A percentile compares a stretch with the other conserved stretches of the same genome.
phyloP scores from a whole-genome alignment of 2,113 vertebrate species.

The Mobula hypostoma region DNA sequence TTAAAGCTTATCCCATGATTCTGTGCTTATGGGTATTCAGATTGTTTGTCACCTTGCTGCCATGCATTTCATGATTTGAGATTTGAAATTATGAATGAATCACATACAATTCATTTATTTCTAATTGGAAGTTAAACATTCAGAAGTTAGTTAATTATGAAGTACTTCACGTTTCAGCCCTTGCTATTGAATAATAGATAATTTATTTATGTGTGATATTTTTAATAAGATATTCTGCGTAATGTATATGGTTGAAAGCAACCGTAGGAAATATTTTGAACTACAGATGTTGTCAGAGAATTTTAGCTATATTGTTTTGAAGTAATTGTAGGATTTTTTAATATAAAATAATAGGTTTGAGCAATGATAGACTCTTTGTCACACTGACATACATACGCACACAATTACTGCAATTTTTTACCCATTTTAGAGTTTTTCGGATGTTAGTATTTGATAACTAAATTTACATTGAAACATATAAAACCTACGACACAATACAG shows the following conservation, averaged over 20 bases:
- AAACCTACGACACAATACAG: too few species aligned
- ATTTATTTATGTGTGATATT: neutral
- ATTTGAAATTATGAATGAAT: neutral
- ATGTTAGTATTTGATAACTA: neutral
- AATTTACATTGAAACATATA: neutral
- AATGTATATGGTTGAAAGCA: neutral
- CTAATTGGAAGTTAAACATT: neutral
- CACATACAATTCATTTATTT: neutral
- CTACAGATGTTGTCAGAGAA: neutral
- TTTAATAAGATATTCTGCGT: too few species aligned
- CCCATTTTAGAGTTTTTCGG: neutral
- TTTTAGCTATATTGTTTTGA: neutral
- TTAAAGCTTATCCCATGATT: neutral
- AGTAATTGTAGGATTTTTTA: neutral
- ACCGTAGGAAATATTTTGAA: neutral
- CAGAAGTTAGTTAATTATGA: neutral
- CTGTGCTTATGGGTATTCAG: neutral
- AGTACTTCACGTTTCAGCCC: neutral
- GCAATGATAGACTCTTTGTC: too few species aligned
- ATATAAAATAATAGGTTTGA: neutral
- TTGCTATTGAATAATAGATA: neutral
- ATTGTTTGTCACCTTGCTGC: neutral
- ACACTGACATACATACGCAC: neutral
- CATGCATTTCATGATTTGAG: neutral
- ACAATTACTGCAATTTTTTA: neutral